A percentile compares a stretch with the other conserved stretches of the same genome.
phyloP scores from a whole-genome alignment of 1,140 invertebrate species.

The Macrotrachela quadricornifera region DNA sequence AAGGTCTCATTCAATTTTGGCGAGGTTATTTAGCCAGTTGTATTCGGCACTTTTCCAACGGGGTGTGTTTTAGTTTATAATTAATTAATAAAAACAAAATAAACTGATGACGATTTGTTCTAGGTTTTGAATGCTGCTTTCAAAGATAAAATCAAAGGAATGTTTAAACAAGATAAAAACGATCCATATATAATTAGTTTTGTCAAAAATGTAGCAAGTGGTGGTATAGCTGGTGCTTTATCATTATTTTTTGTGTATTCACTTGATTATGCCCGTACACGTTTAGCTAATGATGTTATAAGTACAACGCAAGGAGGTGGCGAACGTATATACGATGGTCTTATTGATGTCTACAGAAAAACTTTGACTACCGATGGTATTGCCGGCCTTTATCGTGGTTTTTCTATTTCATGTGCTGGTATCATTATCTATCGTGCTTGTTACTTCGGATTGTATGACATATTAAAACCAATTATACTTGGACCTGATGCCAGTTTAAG shows the following conservation, averaged over 20 bases:
- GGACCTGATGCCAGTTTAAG: neutral
- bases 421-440: constrained; percentile 31
- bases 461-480: constrained; percentile 19
- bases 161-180: neutral
- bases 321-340: constrained; percentile 21
- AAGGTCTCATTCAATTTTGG: constrained; percentile 34
- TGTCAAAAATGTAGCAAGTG: constrained; percentile 21
- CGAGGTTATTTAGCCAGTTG: constrained; percentile 19
- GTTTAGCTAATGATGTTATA: constrained; percentile 18
- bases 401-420: constrained; percentile 28
- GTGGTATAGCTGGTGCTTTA: constrained; percentile 28
- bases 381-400: constrained; percentile 15
- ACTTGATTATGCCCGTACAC: constrained; percentile 28
- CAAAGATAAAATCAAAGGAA: neutral
- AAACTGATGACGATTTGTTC: constrained; percentile 32
- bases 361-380: constrained; percentile 20
- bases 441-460: constrained; percentile 31
- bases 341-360: constrained; percentile 25
- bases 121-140: constrained; percentile 1
- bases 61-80: too few species aligned
- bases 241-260: constrained; percentile 30
- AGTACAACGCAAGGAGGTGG: constrained; percentile 12
- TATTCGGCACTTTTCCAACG: constrained; percentile 16
- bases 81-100: too few species aligned
- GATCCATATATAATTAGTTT: neutral